Percentiles rank a stretch among this genome's conserved stretches.
phyloP scores from a whole-genome alignment of 64 coral and sea anemone species.

The Montipora foliosa region DNA sequence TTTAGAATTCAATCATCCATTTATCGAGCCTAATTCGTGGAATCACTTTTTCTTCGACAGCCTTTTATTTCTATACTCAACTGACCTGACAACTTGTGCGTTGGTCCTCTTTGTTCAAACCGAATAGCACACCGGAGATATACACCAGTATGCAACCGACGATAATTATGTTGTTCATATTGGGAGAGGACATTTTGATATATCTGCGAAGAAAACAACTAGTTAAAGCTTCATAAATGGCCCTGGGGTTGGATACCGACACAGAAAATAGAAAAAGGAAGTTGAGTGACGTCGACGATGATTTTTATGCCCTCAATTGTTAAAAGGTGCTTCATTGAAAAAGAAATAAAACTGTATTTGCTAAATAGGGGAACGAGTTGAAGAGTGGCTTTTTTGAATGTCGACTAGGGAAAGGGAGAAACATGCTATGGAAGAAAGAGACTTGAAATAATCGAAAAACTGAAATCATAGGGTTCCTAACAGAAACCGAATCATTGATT shows the following conservation, averaged over 20 bases:
- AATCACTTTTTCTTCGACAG: background rate
- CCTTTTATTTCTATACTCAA: background rate
- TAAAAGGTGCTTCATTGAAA: too few species aligned
- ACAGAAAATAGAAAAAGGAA: background rate
- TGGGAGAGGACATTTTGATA: constrained; percentile 88
- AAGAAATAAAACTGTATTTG: too few species aligned
- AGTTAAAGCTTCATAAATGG: background rate
- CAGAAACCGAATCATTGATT: too few species aligned
- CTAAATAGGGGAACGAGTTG: too few species aligned
- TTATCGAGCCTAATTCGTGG: background rate
- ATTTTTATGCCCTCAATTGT: too few species aligned
- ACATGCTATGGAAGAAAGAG: too few species aligned
- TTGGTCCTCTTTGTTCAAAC: constrained; percentile 15
- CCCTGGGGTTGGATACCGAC: background rate
- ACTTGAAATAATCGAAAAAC: too few species aligned
- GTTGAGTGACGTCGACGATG: background rate
- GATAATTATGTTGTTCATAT: constrained; percentile 77
- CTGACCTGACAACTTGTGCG: constrained; percentile 38
- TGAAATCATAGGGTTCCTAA: too few species aligned
- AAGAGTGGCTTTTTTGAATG: too few species aligned
- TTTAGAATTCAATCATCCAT: too few species aligned
- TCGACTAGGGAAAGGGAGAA: too few species aligned
- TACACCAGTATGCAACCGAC: constrained; percentile 73
- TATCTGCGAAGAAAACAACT: background rate
- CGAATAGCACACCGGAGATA: constrained; percentile 52